Percentiles rank a stretch among this genome's conserved stretches.
Conservation (phyloP, 1,140 invertebrate species). For the Leptinotarsa defecta region DNA sequence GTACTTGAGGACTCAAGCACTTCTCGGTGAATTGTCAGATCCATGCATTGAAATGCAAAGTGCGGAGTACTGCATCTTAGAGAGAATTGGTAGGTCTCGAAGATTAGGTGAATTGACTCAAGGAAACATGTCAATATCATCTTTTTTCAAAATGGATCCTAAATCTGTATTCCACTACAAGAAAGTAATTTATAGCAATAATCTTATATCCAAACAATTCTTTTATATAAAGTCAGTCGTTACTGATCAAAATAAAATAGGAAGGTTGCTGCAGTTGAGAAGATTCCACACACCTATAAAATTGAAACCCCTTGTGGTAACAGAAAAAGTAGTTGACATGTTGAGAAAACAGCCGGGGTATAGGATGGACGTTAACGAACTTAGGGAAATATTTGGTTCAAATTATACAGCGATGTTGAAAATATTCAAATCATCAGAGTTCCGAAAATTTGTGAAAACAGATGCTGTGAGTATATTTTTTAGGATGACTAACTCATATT, state of each 20-base stretch:
- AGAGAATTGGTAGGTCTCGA: slow-evolving; percentile 75
- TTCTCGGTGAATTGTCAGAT: slow-evolving; percentile 61
- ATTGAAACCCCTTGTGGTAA: slow-evolving; percentile 61
- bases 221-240: slow-evolving; percentile 51
- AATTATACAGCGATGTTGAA: slow-evolving; percentile 58
- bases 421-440: slow-evolving; percentile 58
- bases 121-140: slow-evolving; percentile 65
- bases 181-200: slow-evolving; percentile 64
- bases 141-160: slow-evolving; percentile 51
- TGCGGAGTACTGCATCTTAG: slow-evolving; percentile 74
- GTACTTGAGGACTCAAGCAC: slow-evolving; percentile 61
- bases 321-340: slow-evolving; percentile 63
- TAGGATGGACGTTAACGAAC: slow-evolving; percentile 60
- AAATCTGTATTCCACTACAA: slow-evolving; percentile 66
- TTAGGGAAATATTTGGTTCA: slow-evolving; percentile 56
- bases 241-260: slow-evolving; percentile 46
- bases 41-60: slow-evolving; percentile 62
- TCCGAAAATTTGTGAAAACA: slow-evolving; percentile 57
- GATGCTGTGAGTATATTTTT: slow-evolving; percentile 47
- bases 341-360: slow-evolving; percentile 62
- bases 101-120: slow-evolving; percentile 73
- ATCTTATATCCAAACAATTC: slow-evolving; percentile 70
- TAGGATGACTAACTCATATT: background rate
- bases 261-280: slow-evolving; percentile 64
- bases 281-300: slow-evolving; percentile 66